Evolutionary conservation across 2,888 invertebrate genomes (phyloP), one percentile per base, ranked within the genome.

Genomic region (Eucriotettix oculatus): DNA sequence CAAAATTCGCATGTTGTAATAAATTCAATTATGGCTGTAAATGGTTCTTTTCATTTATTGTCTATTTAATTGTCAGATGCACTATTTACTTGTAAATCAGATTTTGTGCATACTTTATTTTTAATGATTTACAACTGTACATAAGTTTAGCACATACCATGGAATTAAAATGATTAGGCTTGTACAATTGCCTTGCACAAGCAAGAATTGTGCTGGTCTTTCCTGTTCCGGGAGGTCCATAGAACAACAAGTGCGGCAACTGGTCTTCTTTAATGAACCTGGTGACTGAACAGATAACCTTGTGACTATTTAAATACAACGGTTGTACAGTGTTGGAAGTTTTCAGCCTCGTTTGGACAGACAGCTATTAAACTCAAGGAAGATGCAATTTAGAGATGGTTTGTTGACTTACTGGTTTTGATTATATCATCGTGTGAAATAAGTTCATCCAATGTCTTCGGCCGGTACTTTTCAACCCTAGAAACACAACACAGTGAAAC

Each of bases 391-490:
- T 29, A 29, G 29, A n/a, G n/a, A n/a, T n/a, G n/a, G n/a, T n/a
- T n/a, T n/a, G 1, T 1, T 40, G 10, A 75, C 84, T 81, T 80
- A 98, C 97, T 91, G 68, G 98, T 99, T 69, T 83, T 84, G 61
- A 99, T 88, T 60, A 99, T 98, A 74, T 98, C 96, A 74, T 91
- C 90, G 71, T 99, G 98, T 0, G 98, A 97, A 63, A 98, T 94
- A 54, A 99, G 79, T 69, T 99, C 98, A 68, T 90, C 87, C 65
- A 99, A 77, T 62, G 83, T 86, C 56, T 82, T 84, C 10, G 99
- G 99, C 29, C 99, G 85, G 75, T 99, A 99, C 73, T 99, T 99
- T 76, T 99, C 99, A 41, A 99, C 96, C 98, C 97, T 90, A 29
- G 29, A 29, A 29, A 29, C n/a, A 29, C 29, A 29, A 29, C 29